Base-by-base conservation (phyloP, 2,113 vertebrate species). In the Menura novaehollandiae region DNA sequence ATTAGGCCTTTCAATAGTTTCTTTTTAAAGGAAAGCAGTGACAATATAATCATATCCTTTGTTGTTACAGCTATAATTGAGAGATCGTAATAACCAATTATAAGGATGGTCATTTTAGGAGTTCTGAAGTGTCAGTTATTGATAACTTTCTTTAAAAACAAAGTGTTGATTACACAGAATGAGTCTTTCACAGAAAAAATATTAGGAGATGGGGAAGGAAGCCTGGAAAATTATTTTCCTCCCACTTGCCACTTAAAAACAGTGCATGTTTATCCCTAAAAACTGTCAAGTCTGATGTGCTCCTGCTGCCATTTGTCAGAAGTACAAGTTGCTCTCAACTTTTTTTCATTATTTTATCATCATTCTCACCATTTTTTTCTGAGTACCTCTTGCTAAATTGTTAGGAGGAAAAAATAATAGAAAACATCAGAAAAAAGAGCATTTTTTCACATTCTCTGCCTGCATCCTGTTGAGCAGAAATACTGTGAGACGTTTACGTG, bases 1-100 rank as follows among this genome's bases (percentile, higher is more conserved):
- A 97, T 97, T 97, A 97, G 91, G 91, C 88, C 91, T 97, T 97
- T 98, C 94, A 95, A 96, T 94, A 93, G 94, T 97, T 98, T 97
- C 95, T 97, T 97, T 96, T 91, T 97, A 95, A 97, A 97, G 97
- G 80, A 95, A 96, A 92, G 90, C 79, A 97, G 41, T 95, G 95
- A 97, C 96, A 96, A 88, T 97, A 96, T 97, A 97, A 97, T 96
- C 89, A 93, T 91, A 92, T 95, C 89, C 93, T 96, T 95, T 95
- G 96, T 96, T 96, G 93, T 88, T 94, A 26, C 71, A 91, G 37
- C 46, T 96, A 86, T 98, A 98, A 97, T 94, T 95, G 97, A 97
- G 95, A 97, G 68, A 86, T 96, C 15, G 74, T 92, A 96, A 96
- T 93, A 97, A 96, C 89, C 91, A 94, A 97, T 97, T 98, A 96